A percentile compares a stretch with the other conserved stretches of the same genome.
phyloP scores from a whole-genome alignment of 2,113 vertebrate genomes.

The Herpetotheres cachinnans region DNA sequence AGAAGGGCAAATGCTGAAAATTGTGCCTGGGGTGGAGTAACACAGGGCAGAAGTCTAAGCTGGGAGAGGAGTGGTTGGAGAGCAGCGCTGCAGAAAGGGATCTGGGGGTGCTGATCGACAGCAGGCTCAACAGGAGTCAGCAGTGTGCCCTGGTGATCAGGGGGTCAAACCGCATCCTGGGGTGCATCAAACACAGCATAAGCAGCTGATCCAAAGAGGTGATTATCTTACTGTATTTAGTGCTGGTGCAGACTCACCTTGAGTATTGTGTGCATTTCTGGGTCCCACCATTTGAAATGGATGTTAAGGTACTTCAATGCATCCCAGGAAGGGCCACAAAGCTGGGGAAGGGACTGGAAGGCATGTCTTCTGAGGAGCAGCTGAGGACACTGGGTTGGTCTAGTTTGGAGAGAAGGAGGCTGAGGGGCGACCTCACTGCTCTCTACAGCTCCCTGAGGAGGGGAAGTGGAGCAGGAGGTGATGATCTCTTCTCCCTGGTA shows the following conservation, averaged over 20 bases:
- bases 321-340: background rate
- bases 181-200: too few species aligned
- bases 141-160: too few species aligned
- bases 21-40: background rate
- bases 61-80: background rate
- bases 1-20: background rate
- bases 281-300: background rate
- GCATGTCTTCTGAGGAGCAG: too few species aligned
- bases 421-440: too few species aligned
- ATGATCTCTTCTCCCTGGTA: background rate
- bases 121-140: too few species aligned
- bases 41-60: background rate
- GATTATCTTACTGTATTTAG: too few species aligned
- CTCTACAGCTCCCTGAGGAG: background rate
- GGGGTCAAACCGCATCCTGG: too few species aligned
- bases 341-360: background rate
- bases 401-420: too few species aligned
- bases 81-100: background rate
- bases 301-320: background rate
- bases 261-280: background rate
- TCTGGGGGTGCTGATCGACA: background rate
- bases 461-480: background rate
- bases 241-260: background rate
- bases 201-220: too few species aligned
- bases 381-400: too few species aligned